Conservation (phyloP, 2,888 invertebrate genomes). For the Capitulum mitella region DNA sequence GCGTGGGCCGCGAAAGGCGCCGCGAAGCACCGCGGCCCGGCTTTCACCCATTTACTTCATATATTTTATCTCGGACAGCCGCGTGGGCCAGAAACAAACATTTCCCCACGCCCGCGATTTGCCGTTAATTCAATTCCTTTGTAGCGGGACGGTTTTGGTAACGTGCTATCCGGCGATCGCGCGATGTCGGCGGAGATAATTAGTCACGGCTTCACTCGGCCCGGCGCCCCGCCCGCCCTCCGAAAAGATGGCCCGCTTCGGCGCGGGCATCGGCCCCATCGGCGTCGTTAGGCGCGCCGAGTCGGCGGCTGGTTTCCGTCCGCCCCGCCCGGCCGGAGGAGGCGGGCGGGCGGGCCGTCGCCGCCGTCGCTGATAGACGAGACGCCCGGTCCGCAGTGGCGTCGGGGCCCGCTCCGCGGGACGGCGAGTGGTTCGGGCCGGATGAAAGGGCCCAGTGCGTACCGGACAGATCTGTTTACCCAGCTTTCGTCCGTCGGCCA, state of each 20-base stretch:
- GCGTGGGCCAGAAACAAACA: constrained; percentile 1
- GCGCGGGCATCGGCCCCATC: too few species aligned
- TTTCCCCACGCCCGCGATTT: neutral
- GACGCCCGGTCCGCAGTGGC: neutral
- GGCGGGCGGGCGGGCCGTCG: neutral
- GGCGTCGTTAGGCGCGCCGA: too few species aligned
- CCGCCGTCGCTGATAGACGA: neutral
- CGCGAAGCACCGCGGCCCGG: neutral
- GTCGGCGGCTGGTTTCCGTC: neutral
- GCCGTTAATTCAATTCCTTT: constrained; percentile 2
- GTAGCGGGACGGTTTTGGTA: neutral
- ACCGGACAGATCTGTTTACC: neutral
- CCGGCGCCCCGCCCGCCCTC: too few species aligned
- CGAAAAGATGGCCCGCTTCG: neutral
- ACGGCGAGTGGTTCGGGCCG: neutral
- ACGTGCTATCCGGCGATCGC: neutral
- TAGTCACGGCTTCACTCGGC: neutral
- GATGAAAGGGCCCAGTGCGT: neutral
- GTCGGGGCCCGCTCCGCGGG: neutral
- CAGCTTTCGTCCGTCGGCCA: neutral
- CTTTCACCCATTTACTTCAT: neutral
- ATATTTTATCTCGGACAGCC: neutral
- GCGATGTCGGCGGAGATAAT: neutral
- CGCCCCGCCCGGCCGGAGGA: neutral
- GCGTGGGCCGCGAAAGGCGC: too few species aligned